A percentile compares a stretch with the other conserved stretches of the same genome.
These are phyloP conservation scores for Coleophora flavipennella DNA, from an alignment of 2,888 invertebrate species.

Conservation along the genomic window DNA sequence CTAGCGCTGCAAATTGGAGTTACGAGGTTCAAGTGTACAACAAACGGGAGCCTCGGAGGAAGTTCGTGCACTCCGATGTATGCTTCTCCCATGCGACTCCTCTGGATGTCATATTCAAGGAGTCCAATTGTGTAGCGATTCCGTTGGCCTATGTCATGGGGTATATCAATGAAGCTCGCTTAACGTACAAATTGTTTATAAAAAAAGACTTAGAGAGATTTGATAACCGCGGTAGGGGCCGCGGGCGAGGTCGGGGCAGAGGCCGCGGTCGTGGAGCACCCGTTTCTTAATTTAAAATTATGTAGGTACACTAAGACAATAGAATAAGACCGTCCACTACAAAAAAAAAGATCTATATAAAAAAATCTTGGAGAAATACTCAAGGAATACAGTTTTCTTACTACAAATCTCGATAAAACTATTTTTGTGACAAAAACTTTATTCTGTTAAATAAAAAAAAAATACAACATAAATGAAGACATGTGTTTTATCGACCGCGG, in stretches of 20 bases:
- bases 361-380: too few species aligned
- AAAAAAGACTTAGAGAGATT: slow-evolving; percentile 14
- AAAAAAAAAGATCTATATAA: too few species aligned
- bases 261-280: slow-evolving; percentile 1
- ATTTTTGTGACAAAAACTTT: too few species aligned
- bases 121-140: slow-evolving; percentile 29
- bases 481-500: too few species aligned
- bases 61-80: slow-evolving; percentile 28
- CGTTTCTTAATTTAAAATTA: background rate
- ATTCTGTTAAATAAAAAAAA: too few species aligned
- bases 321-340: too few species aligned
- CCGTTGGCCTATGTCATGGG: slow-evolving; percentile 23
- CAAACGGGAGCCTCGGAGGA: slow-evolving; percentile 38
- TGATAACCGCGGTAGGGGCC: slow-evolving; percentile 6
- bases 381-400: too few species aligned
- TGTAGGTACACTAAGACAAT: background rate
- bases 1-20: slow-evolving; percentile 44
- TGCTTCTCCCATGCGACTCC: slow-evolving; percentile 27
- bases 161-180: slow-evolving; percentile 17
- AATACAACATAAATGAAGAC: too few species aligned
- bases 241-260: slow-evolving; percentile 5
- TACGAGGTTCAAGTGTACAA: slow-evolving; percentile 52
- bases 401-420: too few species aligned
- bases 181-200: slow-evolving; percentile 32
- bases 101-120: slow-evolving; percentile 24